Conservation (phyloP, 2,113 vertebrate species). For the Lampris incognitus region DNA sequence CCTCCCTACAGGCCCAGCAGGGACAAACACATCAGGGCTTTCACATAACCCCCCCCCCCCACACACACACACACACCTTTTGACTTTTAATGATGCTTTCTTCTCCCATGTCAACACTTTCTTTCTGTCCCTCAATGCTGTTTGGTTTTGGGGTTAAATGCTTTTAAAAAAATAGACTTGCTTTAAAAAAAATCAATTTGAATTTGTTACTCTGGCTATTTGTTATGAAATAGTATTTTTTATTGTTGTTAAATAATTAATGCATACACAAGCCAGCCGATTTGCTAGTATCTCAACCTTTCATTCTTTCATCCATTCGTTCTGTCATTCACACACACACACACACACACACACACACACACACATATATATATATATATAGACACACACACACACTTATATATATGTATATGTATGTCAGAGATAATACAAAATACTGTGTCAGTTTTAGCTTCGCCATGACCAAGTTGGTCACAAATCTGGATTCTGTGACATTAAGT, state of each 20-base stretch:
- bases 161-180: constrained; percentile 36
- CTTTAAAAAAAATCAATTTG: constrained; percentile 29
- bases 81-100: constrained; percentile 66
- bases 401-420: too few species aligned
- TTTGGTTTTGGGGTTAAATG: constrained; percentile 42
- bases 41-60: constrained; percentile 36
- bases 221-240: constrained; percentile 8
- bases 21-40: constrained; percentile 51
- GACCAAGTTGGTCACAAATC: neutral
- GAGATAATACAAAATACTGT: too few species aligned
- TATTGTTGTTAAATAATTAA: constrained; percentile 15
- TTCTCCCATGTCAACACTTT: constrained; percentile 62
- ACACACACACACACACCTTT: constrained; percentile 43
- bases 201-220: constrained; percentile 56
- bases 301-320: neutral
- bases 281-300: too few species aligned
- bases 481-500: neutral
- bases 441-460: too few species aligned
- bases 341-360: too few species aligned
- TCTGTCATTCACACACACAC: neutral
- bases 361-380: neutral
- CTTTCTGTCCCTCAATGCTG: constrained; percentile 49
- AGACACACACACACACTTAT: neutral
- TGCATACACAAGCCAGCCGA: neutral
- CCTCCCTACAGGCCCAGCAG: constrained; percentile 65